phyloP scores from a whole-genome alignment of 2,888 invertebrate species.

The Morinoia aosen region DNA sequence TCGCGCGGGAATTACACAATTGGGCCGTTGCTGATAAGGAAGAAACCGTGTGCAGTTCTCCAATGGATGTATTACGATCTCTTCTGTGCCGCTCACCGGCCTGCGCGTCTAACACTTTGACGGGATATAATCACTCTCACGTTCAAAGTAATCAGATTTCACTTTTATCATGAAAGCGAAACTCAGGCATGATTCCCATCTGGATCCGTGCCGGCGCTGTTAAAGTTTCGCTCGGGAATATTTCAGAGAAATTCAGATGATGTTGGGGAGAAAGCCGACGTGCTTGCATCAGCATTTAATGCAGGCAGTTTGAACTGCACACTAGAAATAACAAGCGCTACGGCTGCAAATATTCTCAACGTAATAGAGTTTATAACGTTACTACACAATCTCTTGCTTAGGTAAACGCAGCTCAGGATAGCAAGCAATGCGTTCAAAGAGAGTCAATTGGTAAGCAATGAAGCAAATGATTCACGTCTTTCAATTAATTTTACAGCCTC shows the following conservation, averaged over 20 bases:
- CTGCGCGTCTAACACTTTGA: background rate
- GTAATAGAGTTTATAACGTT: background rate
- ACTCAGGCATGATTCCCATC: background rate
- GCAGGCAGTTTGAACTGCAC: background rate
- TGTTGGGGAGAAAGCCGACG: background rate
- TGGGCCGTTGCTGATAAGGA: background rate
- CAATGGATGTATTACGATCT: background rate
- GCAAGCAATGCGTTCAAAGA: background rate
- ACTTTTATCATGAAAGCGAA: background rate
- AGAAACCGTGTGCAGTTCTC: background rate
- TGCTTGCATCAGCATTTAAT: slow-evolving; percentile 10
- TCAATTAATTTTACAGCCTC: background rate
- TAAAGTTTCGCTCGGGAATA: background rate
- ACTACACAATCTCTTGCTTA: background rate
- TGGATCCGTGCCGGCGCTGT: background rate
- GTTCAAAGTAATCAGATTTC: background rate
- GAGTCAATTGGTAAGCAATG: background rate
- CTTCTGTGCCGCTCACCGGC: background rate
- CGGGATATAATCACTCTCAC: background rate
- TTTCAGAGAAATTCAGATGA: background rate
- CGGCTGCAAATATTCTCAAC: background rate
- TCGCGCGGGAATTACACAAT: background rate
- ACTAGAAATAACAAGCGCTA: background rate
- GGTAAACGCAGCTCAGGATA: background rate
- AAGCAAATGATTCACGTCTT: slow-evolving; percentile 1